Conservation (phyloP, 23 tunicate species). For the Diplosoma virens region DNA sequence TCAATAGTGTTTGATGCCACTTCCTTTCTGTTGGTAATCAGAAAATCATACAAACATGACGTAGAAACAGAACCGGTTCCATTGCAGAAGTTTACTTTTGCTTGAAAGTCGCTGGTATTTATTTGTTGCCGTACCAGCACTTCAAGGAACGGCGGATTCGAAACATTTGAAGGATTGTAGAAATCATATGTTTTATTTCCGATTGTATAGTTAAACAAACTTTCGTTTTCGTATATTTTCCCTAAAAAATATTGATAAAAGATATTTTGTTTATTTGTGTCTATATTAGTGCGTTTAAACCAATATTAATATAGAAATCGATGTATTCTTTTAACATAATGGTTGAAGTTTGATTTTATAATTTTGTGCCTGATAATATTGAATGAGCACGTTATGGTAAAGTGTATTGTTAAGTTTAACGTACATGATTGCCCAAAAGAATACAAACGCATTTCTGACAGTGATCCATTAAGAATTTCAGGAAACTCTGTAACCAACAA, state of each 20-base stretch:
- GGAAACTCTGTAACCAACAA: slow-evolving; percentile 28
- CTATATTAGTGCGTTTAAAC: no score
- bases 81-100: slow-evolving; percentile 24
- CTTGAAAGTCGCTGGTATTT: not conserved
- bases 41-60: slow-evolving; percentile 37
- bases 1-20: slow-evolving; percentile 21
- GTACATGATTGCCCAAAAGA: slow-evolving; percentile 53
- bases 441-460: slow-evolving; percentile 28
- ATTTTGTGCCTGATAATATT: no score
- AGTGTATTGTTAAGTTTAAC: no score
- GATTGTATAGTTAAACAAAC: slow-evolving; percentile 43
- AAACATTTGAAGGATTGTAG: slow-evolving; percentile 39
- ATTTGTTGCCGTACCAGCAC: slow-evolving; percentile 35
- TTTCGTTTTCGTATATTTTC: slow-evolving; percentile 28
- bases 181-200: slow-evolving; percentile 38
- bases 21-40: slow-evolving; percentile 28
- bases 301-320: no score
- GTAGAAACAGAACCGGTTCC: slow-evolving; percentile 27
- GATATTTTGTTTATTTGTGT: no score
- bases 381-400: no score
- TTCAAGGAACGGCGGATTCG: slow-evolving; percentile 53
- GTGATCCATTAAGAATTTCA: slow-evolving; percentile 53
- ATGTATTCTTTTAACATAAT: no score
- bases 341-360: no score
- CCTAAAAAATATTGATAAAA: no score